phyloP scores from a whole-genome alignment of 2,797 vertebrate genomes.

The Sandelia bainsii region DNA sequence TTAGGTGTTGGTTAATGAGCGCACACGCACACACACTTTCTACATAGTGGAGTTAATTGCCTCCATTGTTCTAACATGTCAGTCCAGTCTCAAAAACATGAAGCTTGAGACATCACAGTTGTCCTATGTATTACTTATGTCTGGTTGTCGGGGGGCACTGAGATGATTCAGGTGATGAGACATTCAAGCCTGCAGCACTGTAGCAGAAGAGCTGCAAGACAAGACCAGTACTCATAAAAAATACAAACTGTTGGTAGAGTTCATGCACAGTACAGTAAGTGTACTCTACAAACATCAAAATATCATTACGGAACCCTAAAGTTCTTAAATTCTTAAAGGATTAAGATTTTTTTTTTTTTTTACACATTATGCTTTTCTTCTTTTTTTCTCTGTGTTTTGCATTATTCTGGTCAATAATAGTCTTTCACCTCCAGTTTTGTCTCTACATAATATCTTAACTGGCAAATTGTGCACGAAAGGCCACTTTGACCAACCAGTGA shows the following conservation, averaged over 20 bases:
- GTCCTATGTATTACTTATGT: slow-evolving; percentile 23
- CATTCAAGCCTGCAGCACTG: neutral
- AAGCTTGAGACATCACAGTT: neutral
- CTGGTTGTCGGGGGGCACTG: neutral
- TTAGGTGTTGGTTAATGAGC: slow-evolving; percentile 2
- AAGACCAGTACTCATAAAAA: neutral
- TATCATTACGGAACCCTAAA: neutral
- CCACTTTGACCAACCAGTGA: too few relatives aligned
- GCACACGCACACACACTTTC: neutral
- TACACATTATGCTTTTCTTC: too few relatives aligned
- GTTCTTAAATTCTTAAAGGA: too few relatives aligned
- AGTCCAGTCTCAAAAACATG: neutral
- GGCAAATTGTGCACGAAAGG: too few relatives aligned
- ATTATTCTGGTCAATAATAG: too few relatives aligned
- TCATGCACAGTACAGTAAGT: neutral
- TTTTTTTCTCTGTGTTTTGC: too few relatives aligned
- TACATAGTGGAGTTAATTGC: slow-evolving; percentile 14
- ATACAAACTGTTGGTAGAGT: neutral
- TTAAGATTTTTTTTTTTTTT: too few relatives aligned
- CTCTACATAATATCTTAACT: too few relatives aligned
- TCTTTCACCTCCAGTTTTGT: too few relatives aligned
- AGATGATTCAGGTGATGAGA: slow-evolving; percentile 10
- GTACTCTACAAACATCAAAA: neutral
- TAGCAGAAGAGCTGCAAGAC: neutral
- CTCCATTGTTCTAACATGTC: slow-evolving; percentile 3